A percentile compares a stretch with the other conserved stretches of the same genome.
Conservation (phyloP, 2,113 vertebrate genomes). For the Crotalus horridus region DNA sequence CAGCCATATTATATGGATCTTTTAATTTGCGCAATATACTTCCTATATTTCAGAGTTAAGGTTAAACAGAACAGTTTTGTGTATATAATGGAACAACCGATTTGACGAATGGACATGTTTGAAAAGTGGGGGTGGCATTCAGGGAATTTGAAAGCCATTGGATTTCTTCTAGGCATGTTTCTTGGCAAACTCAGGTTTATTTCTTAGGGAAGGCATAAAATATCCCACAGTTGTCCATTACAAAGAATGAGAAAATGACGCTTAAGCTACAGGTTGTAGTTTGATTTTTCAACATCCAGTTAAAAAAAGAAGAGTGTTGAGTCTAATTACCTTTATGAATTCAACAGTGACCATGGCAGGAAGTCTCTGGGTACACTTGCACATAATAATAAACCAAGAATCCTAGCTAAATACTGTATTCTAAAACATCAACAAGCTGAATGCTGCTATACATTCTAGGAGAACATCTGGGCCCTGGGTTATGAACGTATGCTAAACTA, state of each 20-base stretch:
- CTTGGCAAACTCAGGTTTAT: background rate
- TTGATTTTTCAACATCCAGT: background rate
- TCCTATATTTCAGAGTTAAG: background rate
- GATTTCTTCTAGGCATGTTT: background rate
- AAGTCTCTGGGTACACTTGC: background rate
- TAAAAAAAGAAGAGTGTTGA: background rate
- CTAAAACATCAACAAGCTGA: background rate
- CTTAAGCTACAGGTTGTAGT: background rate
- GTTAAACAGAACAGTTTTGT: background rate
- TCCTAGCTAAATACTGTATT: background rate
- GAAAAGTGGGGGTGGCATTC: background rate
- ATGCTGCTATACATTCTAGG: background rate
- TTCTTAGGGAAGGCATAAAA: background rate
- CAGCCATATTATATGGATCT: background rate
- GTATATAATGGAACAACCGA: background rate
- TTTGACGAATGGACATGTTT: background rate
- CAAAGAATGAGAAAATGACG: background rate
- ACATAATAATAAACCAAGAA: background rate
- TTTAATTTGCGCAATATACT: background rate
- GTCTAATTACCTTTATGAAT: background rate
- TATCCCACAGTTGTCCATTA: background rate
- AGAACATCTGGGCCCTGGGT: background rate
- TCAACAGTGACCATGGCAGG: too few relatives aligned
- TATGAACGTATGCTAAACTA: background rate
- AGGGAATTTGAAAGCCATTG: background rate